Conservation (phyloP, 1,140 invertebrate genomes). For the Leptonema lineaticorne region DNA sequence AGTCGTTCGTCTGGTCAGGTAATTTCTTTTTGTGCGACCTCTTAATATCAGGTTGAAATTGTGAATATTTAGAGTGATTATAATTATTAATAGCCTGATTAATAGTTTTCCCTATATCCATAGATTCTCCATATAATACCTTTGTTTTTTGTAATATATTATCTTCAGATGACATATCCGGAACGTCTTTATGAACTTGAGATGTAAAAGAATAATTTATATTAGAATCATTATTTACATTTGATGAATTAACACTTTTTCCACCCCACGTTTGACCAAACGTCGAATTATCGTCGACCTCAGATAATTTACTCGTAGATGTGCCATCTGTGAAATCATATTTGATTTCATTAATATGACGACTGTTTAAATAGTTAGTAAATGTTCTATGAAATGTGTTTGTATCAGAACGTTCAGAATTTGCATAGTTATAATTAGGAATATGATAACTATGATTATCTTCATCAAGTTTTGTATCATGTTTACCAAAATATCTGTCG, state of each 20-base stretch:
- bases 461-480: no score
- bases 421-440: no score
- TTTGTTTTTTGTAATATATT: neutral
- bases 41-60: constrained; percentile 22
- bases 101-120: constrained; percentile 42
- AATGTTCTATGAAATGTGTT: no score
- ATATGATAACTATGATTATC: no score
- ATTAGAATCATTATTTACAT: neutral
- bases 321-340: neutral
- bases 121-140: constrained; percentile 33
- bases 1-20: constrained; percentile 6
- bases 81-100: constrained; percentile 22
- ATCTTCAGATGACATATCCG: neutral
- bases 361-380: no score
- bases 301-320: neutral
- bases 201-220: neutral
- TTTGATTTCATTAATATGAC: neutral
- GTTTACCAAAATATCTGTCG: neutral
- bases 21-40: constrained; percentile 24
- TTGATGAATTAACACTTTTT: neutral
- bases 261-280: neutral
- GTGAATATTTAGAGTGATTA: constrained; percentile 24
- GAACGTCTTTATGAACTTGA: neutral
- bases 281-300: neutral
- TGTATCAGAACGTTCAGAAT: neutral